Percentiles rank a stretch among this genome's conserved stretches.
Conservation (phyloP, 2,888 invertebrate genomes). For the Ashinkailepas kermadecensis region DNA sequence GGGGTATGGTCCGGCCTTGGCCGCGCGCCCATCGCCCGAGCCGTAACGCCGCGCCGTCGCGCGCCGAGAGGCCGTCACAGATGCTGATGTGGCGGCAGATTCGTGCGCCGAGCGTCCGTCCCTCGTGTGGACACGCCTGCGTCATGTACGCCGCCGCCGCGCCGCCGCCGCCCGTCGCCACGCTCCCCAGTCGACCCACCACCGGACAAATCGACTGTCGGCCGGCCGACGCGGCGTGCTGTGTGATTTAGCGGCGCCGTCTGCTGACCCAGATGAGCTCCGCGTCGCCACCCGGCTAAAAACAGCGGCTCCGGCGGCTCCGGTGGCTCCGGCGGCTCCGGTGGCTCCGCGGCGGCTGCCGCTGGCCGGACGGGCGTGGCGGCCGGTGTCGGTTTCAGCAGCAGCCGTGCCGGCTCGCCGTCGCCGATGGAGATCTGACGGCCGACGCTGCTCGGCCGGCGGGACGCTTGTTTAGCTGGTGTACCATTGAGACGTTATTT, state of each 20-base stretch:
- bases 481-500: slow-evolving; percentile 12
- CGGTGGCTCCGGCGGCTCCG: too few relatives aligned
- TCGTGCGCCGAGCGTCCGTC: neutral
- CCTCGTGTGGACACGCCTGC: neutral
- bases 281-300: neutral
- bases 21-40: too few relatives aligned
- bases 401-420: too few relatives aligned
- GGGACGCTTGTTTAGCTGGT: neutral
- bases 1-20: too few relatives aligned
- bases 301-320: neutral
- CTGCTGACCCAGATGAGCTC: neutral
- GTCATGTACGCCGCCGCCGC: neutral
- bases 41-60: too few relatives aligned
- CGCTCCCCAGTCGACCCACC: neutral
- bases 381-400: too few relatives aligned
- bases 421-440: too few relatives aligned
- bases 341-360: neutral
- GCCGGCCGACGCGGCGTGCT: neutral
- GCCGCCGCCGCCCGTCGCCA: too few relatives aligned
- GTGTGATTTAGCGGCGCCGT: neutral
- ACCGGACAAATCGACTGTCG: neutral
- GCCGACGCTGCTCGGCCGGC: too few relatives aligned
- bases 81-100: too few relatives aligned
- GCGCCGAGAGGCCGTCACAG: too few relatives aligned
- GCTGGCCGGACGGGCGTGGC: neutral